Evolutionary conservation across 2,797 vertebrate genomes (phyloP).

Genomic region (Lophius americanus): DNA sequence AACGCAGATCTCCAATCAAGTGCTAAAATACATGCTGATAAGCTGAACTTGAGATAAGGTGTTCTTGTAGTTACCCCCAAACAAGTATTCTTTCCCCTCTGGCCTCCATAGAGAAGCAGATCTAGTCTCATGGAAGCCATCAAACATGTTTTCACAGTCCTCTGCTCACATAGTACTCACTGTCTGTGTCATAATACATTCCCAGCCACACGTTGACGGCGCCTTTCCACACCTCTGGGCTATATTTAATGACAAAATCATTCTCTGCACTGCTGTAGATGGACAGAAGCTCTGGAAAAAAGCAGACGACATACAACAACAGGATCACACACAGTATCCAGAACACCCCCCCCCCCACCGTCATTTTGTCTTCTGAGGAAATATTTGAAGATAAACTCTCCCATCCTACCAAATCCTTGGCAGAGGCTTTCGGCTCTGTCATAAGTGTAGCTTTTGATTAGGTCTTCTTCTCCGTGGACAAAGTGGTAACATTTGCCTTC

Average conservation of each 20-base stretch:
- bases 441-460: constrained; percentile 74
- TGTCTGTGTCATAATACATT: constrained; percentile 86
- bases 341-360: background rate
- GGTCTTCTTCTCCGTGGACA: constrained; percentile 81
- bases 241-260: constrained; percentile 80
- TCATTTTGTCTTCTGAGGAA: background rate
- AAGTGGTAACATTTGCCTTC: constrained; percentile 79
- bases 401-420: constrained; percentile 68
- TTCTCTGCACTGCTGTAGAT: constrained; percentile 86
- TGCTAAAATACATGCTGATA: background rate
- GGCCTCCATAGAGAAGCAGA: background rate
- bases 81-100: background rate
- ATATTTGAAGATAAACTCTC: background rate
- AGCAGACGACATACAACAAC: background rate
- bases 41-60: background rate
- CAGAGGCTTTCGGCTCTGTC: constrained; percentile 73
- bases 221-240: constrained; percentile 83
- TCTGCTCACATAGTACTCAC: constrained; percentile 75
- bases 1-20: background rate
- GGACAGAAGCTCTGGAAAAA: constrained; percentile 81
- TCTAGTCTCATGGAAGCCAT: background rate
- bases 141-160: constrained; percentile 13
- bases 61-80: background rate
- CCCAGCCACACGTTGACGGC: constrained; percentile 84
- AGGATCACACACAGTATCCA: background rate